Evolutionary conservation across 2,888 invertebrate species (phyloP).

Genomic region (Oscheius onirici): DNA sequence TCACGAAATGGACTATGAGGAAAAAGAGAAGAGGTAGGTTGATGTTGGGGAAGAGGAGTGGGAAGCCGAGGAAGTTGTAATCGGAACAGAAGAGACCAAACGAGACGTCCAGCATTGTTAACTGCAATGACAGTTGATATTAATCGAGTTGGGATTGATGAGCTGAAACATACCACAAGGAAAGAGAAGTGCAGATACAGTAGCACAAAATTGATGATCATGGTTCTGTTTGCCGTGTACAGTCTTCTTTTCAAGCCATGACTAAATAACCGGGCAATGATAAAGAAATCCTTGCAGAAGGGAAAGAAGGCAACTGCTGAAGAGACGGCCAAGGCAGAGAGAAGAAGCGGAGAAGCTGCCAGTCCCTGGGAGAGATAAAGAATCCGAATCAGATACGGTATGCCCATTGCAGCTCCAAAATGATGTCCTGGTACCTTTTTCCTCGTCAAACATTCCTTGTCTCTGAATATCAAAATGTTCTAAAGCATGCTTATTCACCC

Average conservation of each 20-base stretch:
- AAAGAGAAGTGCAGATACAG: conserved; percentile 51
- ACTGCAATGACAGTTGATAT: not conserved
- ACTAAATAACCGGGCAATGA: conserved; percentile 20
- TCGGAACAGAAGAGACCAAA: conserved; percentile 46
- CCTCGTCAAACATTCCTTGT: conserved; percentile 41
- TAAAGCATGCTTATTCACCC: too few relatives aligned
- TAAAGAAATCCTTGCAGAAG: conserved; percentile 44
- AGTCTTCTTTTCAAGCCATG: conserved; percentile 33
- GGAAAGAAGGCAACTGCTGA: conserved; percentile 51
- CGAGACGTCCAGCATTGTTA: conserved; percentile 37
- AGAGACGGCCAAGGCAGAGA: conserved; percentile 44
- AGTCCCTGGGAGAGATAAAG: conserved; percentile 33
- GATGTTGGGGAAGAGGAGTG: conserved; percentile 51
- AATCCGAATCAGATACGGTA: conserved; percentile 46
- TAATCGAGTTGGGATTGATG: not conserved
- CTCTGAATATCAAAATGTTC: too few relatives aligned
- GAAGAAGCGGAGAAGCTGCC: conserved; percentile 38
- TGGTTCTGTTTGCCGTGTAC: conserved; percentile 42
- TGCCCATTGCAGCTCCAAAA: conserved; percentile 44
- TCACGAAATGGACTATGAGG: conserved; percentile 39
- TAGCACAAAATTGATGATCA: conserved; percentile 38
- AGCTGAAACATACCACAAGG: conserved; percentile 38
- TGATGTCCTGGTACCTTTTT: conserved; percentile 41
- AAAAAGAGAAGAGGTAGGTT: conserved; percentile 51
- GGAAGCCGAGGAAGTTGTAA: conserved; percentile 45